Base-by-base conservation (phyloP, 2,888 invertebrate genomes). In the Nomada ferruginata region DNA sequence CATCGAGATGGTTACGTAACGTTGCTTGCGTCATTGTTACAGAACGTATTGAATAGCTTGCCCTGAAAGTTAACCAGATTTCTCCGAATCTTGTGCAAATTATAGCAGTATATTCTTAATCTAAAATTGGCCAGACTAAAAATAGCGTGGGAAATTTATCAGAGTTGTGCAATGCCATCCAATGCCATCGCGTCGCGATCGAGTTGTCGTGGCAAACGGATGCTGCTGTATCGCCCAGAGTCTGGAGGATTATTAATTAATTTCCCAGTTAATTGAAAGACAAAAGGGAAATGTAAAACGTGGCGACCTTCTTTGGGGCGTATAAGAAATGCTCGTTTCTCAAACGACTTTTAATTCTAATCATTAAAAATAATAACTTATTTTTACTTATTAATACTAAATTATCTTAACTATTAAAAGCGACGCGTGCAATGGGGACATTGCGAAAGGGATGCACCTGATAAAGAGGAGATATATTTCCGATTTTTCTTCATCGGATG, bases 221-320 rank as follows among this genome's bases (percentile, higher is more conserved):
- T 72, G 75, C 71, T 84, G 84, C 75, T 63, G 36, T 57, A 64
- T 44, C 72, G 84, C 83, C 79, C 79, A 74, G 66, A 63, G 65
- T 79, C 84, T 78, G 73, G 50, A 75, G 79, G 74, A 83, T 88
- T 88, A 83, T 89, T 84, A 82, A 83, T 87, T 88, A 87, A 88
- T 87, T 82, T 80, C 72, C 73, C 79, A 72, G 78, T 85, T 83
- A 87, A 88, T 87, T 88, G 85, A 83, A 60, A 36, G 26, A 70
- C 65, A 47, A 23, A 55, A 55, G 55, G 42, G n/a, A 63, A 29
- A 52, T 23, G 73, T 66, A 44, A 72, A 60, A 69, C 50, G 79
- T 52, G 60, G 57, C 66, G 64, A 26, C 15, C 29, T 60, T 52
- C 26, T 61, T 60, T 55, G n/a, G 11, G 10, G 29, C 64, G 47